phyloP scores from a whole-genome alignment of 2,797 vertebrate genomes.

The Argya squamiceps region DNA sequence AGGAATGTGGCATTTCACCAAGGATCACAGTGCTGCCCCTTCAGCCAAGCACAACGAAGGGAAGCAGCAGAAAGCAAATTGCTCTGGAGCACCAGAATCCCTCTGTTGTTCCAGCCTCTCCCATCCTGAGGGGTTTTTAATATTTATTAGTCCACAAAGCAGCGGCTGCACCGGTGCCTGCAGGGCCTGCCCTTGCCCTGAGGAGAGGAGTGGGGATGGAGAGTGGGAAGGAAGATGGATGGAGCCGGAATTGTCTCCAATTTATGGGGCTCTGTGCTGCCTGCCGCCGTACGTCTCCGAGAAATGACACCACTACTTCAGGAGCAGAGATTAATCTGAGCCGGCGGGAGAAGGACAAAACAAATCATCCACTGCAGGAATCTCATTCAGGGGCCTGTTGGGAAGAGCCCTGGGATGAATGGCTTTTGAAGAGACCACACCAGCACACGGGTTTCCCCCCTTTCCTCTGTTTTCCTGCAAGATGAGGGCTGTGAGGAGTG shows the following conservation, averaged over 20 bases:
- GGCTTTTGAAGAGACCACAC: background rate
- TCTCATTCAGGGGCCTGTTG: slow-evolving; percentile 41
- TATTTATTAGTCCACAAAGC: slow-evolving; percentile 8
- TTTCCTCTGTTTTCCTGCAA: background rate
- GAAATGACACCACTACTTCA: slow-evolving; percentile 66
- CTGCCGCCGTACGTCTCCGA: slow-evolving; percentile 21
- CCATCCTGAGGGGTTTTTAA: background rate
- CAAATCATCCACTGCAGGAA: slow-evolving; percentile 63
- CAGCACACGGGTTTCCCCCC: background rate
- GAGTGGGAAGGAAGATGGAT: slow-evolving; percentile 27
- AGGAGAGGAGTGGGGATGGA: background rate
- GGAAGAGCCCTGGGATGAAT: slow-evolving; percentile 18
- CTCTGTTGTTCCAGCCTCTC: background rate
- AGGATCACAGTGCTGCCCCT: rapidly evolving
- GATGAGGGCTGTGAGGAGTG: background rate
- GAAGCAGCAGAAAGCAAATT: background rate
- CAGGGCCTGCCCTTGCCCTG: slow-evolving; percentile 12
- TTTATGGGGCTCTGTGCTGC: slow-evolving; percentile 42
- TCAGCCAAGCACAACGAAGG: background rate
- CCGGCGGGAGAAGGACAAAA: slow-evolving; percentile 64
- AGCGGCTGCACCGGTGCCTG: background rate
- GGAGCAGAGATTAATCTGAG: slow-evolving; percentile 67
- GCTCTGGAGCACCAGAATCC: background rate
- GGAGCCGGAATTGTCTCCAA: slow-evolving; percentile 39
- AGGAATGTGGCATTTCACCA: background rate